Base-by-base conservation (phyloP, 2,888 invertebrate genomes). In the Apocheima hispidaria region DNA sequence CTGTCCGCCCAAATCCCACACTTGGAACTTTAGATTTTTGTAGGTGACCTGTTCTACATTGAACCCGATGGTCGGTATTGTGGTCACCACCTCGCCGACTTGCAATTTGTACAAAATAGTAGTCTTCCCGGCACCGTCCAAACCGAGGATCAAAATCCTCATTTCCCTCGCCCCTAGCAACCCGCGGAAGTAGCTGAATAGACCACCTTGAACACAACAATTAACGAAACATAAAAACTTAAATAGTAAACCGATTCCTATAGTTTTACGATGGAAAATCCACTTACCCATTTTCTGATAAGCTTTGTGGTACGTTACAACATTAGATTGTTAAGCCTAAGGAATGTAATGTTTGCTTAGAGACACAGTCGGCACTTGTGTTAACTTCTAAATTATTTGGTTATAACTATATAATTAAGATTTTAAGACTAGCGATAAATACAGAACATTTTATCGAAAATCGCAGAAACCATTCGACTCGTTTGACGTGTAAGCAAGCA, bases 31-130 rank as follows among this genome's bases (percentile, higher is more conserved):
- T 70, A 99, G 94, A 94, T 99, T 99, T 94, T 99, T 99, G 88
- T 99, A 99, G 76, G 98, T 98, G 61, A 99, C 99, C 94, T 99
- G 99, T 92, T 99, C 99, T 75, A 99, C 99, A 93, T 99, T 99
- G 92, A 99, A 99, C 43, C 95, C 99, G 87, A 99, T 99, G 9
- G 99, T 99, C 68, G 99, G 98, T 92, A 97, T 99, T 33, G 99
- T 99, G 50, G 99, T 99, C 23, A 99, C 99, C 57, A 99, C 99
- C 93, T 99, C 99, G 16, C 99, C 99, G 60, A 99, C 99, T 95
- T 99, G 99, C 80, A 99, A 93, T 93, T 97, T 96, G 91, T 99
- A 99, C 68, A 99, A 92, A 90, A 99, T 99, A 65, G 99, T 99
- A 0, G 99, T 99, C 94, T 99, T 99, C 71, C 99, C 99, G 84